Base-by-base conservation (phyloP, 2,888 invertebrate genomes). In the Lasioglossum marginatum region DNA sequence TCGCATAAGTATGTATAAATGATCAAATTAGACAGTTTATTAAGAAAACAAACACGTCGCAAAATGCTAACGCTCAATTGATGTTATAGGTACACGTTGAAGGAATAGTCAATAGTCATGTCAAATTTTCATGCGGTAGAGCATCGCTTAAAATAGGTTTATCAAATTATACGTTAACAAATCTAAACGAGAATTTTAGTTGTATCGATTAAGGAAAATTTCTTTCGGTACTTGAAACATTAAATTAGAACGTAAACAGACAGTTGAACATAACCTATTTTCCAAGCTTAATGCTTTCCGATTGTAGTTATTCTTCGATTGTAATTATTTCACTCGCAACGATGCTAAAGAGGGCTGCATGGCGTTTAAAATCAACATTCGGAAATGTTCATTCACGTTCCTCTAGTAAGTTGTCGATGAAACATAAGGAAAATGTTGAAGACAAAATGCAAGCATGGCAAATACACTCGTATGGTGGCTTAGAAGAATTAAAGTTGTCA, bases 401-500 rank as follows among this genome's bases (percentile, higher is more conserved):
- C 79, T 57, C 90, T 40, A 82, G 89, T n/a, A 89, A 93, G 40
- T 16, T 90, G 37, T 92, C 93, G 0, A 77, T 80, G 19, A 91
- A 92, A 66, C 79, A 81, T 4, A 91, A 93, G 48, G 92, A 93
- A 77, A 89, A 88, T 83, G 10, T 79, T 6, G 85, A 87, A 19
- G 91, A 92, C 14, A 95, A 94, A 95, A 97, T 98, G 97, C 95
- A 95, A 88, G 97, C 98, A 76, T 98, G 98, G 98, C 97, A 98
- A 93, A 96, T 98, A 88, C 97, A 98, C 95, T 96, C 97, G 34
- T 98, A 98, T 95, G 98, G 98, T 19, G 97, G 96, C 76, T 93
- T 96, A 8, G 96, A 96, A 14, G 97, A 97, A 91, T 95, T 98
- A 86, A 96, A 97, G 93, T 95, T 97, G 70, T 96, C 97, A 23